Evolutionary conservation across 2,113 vertebrate genomes (phyloP).

Genomic region (Psittacula cyanocephala): DNA sequence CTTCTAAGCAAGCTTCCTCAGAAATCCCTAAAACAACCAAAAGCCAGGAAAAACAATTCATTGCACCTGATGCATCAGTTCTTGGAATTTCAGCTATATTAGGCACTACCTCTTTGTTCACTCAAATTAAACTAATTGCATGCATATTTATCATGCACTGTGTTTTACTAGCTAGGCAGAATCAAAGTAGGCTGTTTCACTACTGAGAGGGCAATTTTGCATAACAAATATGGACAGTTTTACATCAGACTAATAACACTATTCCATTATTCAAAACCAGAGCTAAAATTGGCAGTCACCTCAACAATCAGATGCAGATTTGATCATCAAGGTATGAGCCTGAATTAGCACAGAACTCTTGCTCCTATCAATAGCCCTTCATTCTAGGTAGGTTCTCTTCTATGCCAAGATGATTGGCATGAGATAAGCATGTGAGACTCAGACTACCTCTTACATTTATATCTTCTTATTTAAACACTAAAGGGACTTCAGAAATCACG

Average conservation of each 20-base stretch:
- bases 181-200: conserved; percentile 1
- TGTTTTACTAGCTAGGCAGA: conserved; percentile 14
- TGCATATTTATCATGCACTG: conserved; percentile 31
- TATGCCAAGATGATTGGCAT: not conserved
- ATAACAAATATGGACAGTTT: not conserved
- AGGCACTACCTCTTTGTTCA: not conserved
- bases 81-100: conserved; percentile 27
- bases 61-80: not conserved
- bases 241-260: not conserved
- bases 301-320: conserved; percentile 25
- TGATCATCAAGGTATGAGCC: not conserved
- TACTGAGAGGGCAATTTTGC: not conserved
- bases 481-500: not conserved
- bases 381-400: not conserved
- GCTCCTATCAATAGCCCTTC: not conserved
- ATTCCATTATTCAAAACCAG: conserved; percentile 50
- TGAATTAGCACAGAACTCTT: conserved; percentile 17
- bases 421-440: not conserved
- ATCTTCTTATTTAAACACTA: not conserved
- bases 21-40: conserved; percentile 1
- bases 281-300: conserved; percentile 33
- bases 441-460: not conserved
- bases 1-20: conserved; percentile 22
- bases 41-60: not conserved
- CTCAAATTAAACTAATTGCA: conserved; percentile 29